Evolutionary conservation across 2,113 vertebrate species (phyloP).

Genomic region (Grus americana): DNA sequence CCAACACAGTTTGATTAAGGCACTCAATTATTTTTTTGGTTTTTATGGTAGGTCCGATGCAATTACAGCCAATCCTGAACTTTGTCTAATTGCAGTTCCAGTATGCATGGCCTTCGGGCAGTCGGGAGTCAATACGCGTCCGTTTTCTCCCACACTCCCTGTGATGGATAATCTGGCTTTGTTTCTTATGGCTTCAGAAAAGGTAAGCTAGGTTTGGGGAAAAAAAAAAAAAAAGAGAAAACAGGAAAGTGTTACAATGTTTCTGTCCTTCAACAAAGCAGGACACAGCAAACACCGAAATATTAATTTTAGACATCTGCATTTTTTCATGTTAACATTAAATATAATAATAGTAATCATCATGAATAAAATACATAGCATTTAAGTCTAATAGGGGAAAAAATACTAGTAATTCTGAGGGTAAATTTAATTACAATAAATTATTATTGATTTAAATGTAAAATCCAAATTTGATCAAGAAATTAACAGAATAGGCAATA

Average conservation of each 20-base stretch:
- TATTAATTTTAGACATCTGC: slow-evolving; percentile 91
- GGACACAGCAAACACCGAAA: slow-evolving; percentile 79
- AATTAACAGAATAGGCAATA: not conserved
- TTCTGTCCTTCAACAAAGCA: slow-evolving; percentile 12
- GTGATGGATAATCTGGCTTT: slow-evolving; percentile 99
- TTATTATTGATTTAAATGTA: not conserved
- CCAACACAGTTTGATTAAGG: slow-evolving; percentile 92
- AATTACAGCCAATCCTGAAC: slow-evolving; percentile 95
- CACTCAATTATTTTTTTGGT: slow-evolving; percentile 98
- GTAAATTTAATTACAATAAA: slow-evolving; percentile 20
- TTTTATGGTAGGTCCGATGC: slow-evolving; percentile 98
- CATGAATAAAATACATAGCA: not conserved
- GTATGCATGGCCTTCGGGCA: slow-evolving; percentile 94
- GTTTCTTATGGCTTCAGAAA: slow-evolving; percentile 99
- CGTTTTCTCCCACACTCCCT: slow-evolving; percentile 94
- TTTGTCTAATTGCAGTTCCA: slow-evolving; percentile 91
- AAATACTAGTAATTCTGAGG: not conserved
- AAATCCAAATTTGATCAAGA: not conserved
- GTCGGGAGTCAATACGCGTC: slow-evolving; percentile 92
- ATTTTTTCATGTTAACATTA: slow-evolving; percentile 78
- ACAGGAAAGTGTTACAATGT: slow-evolving; percentile 63
- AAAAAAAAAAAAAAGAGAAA: slow-evolving; percentile 47
- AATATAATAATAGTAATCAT: not conserved
- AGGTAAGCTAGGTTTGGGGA: slow-evolving; percentile 86
- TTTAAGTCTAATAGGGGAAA: not conserved